These are phyloP conservation scores for Pipistrellus pipistrellus DNA, from an alignment of 2,797 vertebrate species.

Conservation along the genomic window DNA sequence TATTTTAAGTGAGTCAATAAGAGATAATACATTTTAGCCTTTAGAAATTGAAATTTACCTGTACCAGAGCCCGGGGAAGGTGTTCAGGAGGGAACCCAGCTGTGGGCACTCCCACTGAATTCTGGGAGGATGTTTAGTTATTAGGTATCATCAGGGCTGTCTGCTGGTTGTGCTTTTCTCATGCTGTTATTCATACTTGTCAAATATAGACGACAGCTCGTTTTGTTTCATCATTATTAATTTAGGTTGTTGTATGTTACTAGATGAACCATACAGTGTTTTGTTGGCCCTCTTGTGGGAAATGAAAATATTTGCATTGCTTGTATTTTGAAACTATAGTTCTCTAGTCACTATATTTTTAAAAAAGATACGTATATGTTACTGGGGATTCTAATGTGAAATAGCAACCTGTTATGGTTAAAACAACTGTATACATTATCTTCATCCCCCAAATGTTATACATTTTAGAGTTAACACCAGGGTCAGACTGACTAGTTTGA, in stretches of 20 bases:
- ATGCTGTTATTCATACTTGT: neutral
- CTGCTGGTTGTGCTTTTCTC: neutral
- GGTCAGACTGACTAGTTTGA: neutral
- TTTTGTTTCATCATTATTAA: neutral
- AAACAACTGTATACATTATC: neutral
- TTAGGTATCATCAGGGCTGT: too few species aligned
- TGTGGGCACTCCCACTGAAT: rapidly evolving
- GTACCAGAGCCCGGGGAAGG: neutral
- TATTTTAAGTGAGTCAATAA: neutral
- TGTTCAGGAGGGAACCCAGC: neutral
- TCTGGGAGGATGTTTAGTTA: neutral
- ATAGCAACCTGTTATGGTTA: neutral
- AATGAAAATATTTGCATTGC: constrained; percentile 13
- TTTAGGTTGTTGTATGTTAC: too few species aligned
- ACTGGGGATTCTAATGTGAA: neutral
- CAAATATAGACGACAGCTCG: neutral
- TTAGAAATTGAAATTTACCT: neutral
- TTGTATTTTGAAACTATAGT: neutral
- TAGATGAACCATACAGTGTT: neutral
- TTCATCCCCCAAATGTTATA: neutral
- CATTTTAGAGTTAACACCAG: neutral
- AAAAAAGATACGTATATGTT: neutral
- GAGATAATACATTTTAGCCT: neutral
- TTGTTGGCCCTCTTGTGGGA: neutral
- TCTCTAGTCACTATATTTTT: neutral